Evolutionary conservation across 2,888 invertebrate species (phyloP).

Genomic region (Digitonthophagus gazella): DNA sequence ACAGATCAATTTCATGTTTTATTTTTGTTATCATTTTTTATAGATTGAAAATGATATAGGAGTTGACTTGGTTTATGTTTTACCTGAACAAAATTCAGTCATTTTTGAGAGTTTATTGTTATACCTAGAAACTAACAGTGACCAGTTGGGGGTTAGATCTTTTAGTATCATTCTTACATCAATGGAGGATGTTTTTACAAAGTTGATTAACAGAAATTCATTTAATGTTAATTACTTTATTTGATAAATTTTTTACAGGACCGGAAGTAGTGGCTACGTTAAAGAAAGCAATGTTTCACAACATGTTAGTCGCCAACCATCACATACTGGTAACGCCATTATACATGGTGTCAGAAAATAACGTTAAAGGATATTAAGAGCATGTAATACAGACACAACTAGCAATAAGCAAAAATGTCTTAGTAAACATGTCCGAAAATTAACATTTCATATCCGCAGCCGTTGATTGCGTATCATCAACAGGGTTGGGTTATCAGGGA

Average conservation of each 20-base stretch:
- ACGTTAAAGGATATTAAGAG: too few species aligned
- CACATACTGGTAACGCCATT: too few species aligned
- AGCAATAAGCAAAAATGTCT: too few species aligned
- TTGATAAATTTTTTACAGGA: slow-evolving; percentile 30
- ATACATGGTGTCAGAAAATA: too few species aligned
- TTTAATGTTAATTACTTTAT: not conserved
- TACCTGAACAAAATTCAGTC: slow-evolving; percentile 62
- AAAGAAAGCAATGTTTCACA: not conserved
- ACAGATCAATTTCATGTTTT: not conserved
- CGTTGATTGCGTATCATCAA: too few species aligned
- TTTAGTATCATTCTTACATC: slow-evolving; percentile 85
- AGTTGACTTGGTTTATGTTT: slow-evolving; percentile 20
- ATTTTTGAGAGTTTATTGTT: slow-evolving; percentile 67
- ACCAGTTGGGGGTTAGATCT: slow-evolving; percentile 64
- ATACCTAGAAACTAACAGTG: slow-evolving; percentile 62
- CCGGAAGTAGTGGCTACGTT: slow-evolving; percentile 34
- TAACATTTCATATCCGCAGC: too few species aligned
- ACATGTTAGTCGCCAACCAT: not conserved
- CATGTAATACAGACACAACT: too few species aligned
- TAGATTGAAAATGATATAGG: slow-evolving; percentile 62
- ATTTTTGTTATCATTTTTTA: not conserved
- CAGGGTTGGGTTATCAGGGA: too few species aligned
- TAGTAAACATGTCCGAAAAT: too few species aligned
- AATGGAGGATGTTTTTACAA: slow-evolving; percentile 87
- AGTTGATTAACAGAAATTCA: slow-evolving; percentile 52